Conservation (phyloP, 2,888 invertebrate genomes). For the Tubiluchus corallicola region DNA sequence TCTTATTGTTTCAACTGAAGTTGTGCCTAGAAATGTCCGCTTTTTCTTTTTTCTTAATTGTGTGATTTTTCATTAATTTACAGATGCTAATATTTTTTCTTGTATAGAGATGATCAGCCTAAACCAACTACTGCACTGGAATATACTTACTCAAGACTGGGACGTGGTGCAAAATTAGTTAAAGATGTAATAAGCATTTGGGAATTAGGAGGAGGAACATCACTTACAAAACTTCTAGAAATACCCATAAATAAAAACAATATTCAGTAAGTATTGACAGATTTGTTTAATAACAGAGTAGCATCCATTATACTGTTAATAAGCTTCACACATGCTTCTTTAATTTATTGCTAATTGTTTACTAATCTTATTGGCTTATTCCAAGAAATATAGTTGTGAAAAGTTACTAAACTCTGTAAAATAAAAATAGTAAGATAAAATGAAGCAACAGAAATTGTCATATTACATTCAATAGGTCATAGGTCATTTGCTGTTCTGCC, state of each 20-base stretch:
- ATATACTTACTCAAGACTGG: constrained; percentile 55
- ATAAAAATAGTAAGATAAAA: no score
- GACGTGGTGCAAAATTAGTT: constrained; percentile 33
- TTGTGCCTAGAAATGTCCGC: no score
- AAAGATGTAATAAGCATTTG: constrained; percentile 59
- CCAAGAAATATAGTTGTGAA: background rate
- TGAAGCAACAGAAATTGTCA: no score
- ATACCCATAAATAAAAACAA: constrained; percentile 32
- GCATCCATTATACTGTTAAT: background rate
- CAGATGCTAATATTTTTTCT: no score
- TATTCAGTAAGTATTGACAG: constrained; percentile 24
- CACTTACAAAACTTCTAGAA: constrained; percentile 34
- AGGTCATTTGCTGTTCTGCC: no score
- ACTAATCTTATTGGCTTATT: background rate
- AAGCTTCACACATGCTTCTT: background rate
- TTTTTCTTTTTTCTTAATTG: no score
- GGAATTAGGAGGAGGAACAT: constrained; percentile 51
- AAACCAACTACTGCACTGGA: constrained; percentile 66
- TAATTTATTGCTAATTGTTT: background rate
- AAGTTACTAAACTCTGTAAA: no score
- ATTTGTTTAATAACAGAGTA: background rate
- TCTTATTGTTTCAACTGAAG: no score
- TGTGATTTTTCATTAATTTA: no score
- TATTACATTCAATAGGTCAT: no score
- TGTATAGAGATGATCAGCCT: constrained; percentile 39